Percentiles rank a stretch among this genome's conserved stretches.
Conservation (phyloP, 2,888 invertebrate species). For the Dione vanillae region DNA sequence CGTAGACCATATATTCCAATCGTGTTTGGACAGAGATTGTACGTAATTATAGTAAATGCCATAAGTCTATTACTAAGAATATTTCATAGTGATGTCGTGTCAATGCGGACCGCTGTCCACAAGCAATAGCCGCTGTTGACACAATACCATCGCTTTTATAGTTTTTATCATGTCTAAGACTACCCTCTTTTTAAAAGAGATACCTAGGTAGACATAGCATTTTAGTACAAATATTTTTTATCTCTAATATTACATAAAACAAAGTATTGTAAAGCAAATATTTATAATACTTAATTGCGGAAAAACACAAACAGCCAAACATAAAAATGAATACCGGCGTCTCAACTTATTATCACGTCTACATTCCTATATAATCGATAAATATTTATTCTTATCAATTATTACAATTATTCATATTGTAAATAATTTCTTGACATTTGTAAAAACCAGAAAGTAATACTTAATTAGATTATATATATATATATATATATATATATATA, state of each 20-base stretch:
- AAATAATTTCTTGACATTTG: conserved; percentile 18
- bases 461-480: neutral
- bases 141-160: too few relatives aligned
- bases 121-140: too few relatives aligned
- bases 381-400: conserved; percentile 29
- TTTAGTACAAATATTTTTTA: neutral
- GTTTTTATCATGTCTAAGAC: too few relatives aligned
- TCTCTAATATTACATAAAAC: neutral
- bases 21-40: too few relatives aligned
- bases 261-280: conserved; percentile 27
- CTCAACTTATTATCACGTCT: conserved; percentile 32
- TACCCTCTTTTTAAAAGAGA: too few relatives aligned
- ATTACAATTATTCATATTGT: conserved; percentile 20
- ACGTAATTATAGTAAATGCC: too few relatives aligned
- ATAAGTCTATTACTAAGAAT: too few relatives aligned
- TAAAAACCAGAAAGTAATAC: conserved; percentile 17
- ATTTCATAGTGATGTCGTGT: too few relatives aligned
- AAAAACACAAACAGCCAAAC: conserved; percentile 37
- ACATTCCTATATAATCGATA: conserved; percentile 39
- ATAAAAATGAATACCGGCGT: conserved; percentile 34
- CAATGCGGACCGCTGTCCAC: too few relatives aligned
- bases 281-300: conserved; percentile 29
- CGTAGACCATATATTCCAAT: too few relatives aligned
- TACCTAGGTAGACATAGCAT: too few relatives aligned
- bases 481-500: too few relatives aligned